These are phyloP conservation scores for Triplophysa rosa DNA, from an alignment of 2,113 vertebrate species.

Conservation along the genomic window DNA sequence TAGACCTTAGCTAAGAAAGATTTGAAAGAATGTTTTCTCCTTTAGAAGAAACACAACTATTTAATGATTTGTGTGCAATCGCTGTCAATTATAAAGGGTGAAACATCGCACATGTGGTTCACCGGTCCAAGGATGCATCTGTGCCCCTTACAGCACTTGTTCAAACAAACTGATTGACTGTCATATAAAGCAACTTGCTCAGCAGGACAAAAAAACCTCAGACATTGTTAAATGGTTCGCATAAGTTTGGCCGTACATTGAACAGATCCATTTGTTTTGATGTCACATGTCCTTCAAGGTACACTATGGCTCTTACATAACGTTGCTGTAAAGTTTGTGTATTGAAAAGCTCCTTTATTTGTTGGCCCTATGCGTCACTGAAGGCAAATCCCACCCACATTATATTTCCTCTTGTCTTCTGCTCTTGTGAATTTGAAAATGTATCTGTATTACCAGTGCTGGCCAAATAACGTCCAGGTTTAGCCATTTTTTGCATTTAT, in stretches of 20 bases:
- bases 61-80: not conserved
- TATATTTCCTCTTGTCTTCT: not conserved
- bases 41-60: not conserved
- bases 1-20: too few species aligned
- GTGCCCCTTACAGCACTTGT: not conserved
- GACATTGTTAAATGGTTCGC: not conserved
- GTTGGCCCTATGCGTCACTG: not conserved
- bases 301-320: too few species aligned
- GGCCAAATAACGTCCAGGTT: too few species aligned
- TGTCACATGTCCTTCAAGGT: not conserved
- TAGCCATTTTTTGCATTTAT: too few species aligned
- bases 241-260: not conserved
- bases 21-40: too few species aligned
- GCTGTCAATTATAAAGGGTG: not conserved
- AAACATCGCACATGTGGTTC: not conserved
- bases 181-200: slow-evolving; percentile 1
- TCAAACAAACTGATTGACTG: not conserved
- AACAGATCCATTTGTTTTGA: not conserved
- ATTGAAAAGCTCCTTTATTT: not conserved
- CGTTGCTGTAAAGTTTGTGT: too few species aligned
- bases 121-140: not conserved
- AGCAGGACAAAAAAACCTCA: not conserved
- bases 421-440: too few species aligned
- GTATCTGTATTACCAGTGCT: too few species aligned
- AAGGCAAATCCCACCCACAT: not conserved